A percentile compares a stretch with the other conserved stretches of the same genome.
Evolutionary conservation across 1,140 invertebrate genomes (phyloP).

Genomic region (Listronotus bonariensis): DNA sequence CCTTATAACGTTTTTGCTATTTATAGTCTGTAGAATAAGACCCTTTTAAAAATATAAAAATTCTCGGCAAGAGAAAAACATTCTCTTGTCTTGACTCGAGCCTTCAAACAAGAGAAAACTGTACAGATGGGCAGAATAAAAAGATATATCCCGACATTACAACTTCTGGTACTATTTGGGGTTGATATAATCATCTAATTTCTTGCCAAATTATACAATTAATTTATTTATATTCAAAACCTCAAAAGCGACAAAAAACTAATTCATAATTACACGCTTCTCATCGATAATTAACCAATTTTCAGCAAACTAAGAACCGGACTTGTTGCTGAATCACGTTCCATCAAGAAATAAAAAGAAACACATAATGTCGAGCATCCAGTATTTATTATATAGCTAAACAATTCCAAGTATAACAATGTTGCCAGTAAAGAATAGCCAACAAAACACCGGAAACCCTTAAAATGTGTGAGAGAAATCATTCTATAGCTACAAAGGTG

Average conservation of each 20-base stretch:
- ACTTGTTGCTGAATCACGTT: conserved; percentile 43
- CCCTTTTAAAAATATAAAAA: too few relatives aligned
- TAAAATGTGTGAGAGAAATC: conserved; percentile 53
- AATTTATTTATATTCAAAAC: conserved; percentile 10
- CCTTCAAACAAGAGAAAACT: too few relatives aligned
- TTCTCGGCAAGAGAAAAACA: too few relatives aligned
- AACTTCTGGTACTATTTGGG: too few relatives aligned
- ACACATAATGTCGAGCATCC: conserved; percentile 44
- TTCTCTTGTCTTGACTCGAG: too few relatives aligned
- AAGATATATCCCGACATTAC: too few relatives aligned
- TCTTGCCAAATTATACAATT: background rate
- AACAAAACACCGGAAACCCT: conserved; percentile 53
- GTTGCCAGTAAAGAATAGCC: conserved; percentile 49
- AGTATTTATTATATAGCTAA: conserved; percentile 35
- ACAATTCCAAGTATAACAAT: conserved; percentile 52
- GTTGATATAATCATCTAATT: background rate
- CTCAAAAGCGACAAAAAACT: background rate
- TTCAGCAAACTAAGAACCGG: conserved; percentile 20
- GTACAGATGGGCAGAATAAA: too few relatives aligned
- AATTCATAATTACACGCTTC: conserved; percentile 29
- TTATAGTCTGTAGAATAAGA: too few relatives aligned
- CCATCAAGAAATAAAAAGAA: conserved; percentile 40
- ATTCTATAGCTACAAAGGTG: conserved; percentile 51
- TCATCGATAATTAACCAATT: conserved; percentile 31
- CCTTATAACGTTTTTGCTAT: too few relatives aligned